Evolutionary conservation across 92 coral and sea anemone genomes (phyloP).

Genomic region (Epizoanthus stellaris): DNA sequence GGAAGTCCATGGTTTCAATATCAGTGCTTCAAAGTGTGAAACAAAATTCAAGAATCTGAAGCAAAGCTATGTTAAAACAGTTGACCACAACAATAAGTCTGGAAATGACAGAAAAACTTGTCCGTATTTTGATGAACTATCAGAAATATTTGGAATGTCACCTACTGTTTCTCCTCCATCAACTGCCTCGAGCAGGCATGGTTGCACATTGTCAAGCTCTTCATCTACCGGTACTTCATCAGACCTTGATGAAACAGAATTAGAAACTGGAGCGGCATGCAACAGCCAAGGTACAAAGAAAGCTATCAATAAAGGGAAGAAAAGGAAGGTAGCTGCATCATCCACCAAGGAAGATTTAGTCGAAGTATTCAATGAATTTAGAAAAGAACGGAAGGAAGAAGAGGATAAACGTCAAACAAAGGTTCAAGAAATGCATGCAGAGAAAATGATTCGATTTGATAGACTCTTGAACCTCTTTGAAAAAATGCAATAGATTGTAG

Average conservation of each 20-base stretch:
- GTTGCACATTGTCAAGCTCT: conserved; percentile 27
- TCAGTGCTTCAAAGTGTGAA: conserved; percentile 58
- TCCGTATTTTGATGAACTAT: conserved; percentile 68
- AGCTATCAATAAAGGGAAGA: conserved; percentile 27
- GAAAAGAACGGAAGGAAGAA: conserved; percentile 43
- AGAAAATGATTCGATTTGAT: conserved; percentile 60
- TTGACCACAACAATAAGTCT: conserved; percentile 65
- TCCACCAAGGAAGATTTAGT: conserved; percentile 47
- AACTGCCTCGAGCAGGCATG: conserved; percentile 63
- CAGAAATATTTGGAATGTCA: conserved; percentile 63
- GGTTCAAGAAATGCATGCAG: conserved; percentile 54
- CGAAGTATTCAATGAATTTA: conserved; percentile 52
- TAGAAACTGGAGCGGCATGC: conserved; percentile 21
- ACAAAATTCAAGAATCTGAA: conserved; percentile 64
- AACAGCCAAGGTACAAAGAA: conserved; percentile 22
- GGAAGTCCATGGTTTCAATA: conserved; percentile 49
- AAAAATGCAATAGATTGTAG: conserved; percentile 37
- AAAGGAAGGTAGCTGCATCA: conserved; percentile 20
- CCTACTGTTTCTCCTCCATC: conserved; percentile 61
- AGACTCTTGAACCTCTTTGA: conserved; percentile 57
- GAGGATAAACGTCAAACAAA: conserved; percentile 45
- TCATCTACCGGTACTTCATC: conserved; percentile 23
- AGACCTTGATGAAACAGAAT: conserved; percentile 45
- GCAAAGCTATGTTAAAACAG: conserved; percentile 66
- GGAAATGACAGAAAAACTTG: conserved; percentile 60